These are phyloP conservation scores for Falco columbarius DNA, from an alignment of 2,797 vertebrate species.

Conservation along the genomic window DNA sequence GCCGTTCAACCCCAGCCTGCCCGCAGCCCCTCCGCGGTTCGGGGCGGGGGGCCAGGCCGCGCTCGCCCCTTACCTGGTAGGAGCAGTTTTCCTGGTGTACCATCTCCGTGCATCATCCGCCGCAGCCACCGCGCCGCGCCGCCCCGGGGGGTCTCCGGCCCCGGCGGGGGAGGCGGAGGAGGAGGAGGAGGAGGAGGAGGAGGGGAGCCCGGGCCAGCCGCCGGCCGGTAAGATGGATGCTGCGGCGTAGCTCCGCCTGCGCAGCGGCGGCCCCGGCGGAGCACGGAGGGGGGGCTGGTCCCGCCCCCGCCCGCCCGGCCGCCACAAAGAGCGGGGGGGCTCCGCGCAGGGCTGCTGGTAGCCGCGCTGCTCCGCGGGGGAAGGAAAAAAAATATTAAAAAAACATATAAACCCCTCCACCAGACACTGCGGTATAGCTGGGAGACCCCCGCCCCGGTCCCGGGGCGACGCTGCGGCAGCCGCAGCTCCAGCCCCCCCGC, in stretches of 20 bases:
- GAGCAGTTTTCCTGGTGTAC: constrained; percentile 96
- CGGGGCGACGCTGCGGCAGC: background rate
- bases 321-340: constrained; percentile 66
- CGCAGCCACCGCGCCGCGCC: constrained; percentile 41
- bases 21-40: no score
- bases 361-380: background rate
- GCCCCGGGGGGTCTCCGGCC: background rate
- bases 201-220: background rate
- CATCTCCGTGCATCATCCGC: constrained; percentile 94
- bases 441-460: no score
- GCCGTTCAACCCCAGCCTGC: no score
- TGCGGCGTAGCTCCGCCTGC: constrained; percentile 77
- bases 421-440: no score
- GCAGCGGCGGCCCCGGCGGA: constrained; percentile 73
- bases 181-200: background rate
- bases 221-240: constrained; percentile 76
- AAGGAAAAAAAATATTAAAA: no score
- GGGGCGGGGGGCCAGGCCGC: background rate
- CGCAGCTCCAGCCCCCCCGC: background rate
- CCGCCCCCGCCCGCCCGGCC: constrained; percentile 69
- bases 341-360: constrained; percentile 59
- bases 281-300: background rate
- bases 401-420: background rate
- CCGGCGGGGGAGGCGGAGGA: background rate
- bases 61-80: constrained; percentile 84